These are phyloP conservation scores for Laothoe populi DNA, from an alignment of 2,888 invertebrate species.

Conservation along the genomic window DNA sequence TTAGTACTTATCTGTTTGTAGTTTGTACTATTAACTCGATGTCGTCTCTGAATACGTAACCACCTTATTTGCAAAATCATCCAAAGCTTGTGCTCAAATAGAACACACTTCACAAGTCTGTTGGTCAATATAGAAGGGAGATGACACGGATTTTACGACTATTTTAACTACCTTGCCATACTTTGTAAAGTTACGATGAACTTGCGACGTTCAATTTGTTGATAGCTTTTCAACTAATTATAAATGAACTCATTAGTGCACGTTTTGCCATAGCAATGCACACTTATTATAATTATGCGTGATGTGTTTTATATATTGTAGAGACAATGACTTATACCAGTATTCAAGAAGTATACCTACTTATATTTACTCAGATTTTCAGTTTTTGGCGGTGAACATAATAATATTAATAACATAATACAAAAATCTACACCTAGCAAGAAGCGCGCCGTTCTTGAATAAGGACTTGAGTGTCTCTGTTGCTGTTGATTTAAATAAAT, in stretches of 20 bases:
- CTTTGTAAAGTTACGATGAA: slow-evolving; percentile 6
- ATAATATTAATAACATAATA: no score
- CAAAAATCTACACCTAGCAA: no score
- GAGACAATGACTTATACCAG: no score
- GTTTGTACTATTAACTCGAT: background rate
- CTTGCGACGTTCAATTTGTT: slow-evolving; percentile 7
- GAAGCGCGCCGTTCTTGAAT: no score
- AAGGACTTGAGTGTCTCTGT: no score
- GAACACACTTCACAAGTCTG: background rate
- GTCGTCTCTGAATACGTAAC: background rate
- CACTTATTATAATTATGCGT: no score
- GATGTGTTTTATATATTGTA: no score
- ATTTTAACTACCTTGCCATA: slow-evolving; percentile 15
- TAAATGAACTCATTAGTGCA: background rate
- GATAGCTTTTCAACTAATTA: slow-evolving; percentile 10
- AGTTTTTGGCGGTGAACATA: no score
- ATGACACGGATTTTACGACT: slow-evolving; percentile 15
- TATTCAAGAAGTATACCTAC: no score
- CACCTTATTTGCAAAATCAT: slow-evolving; percentile 6
- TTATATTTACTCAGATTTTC: no score
- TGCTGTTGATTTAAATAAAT: no score
- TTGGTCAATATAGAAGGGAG: slow-evolving; percentile 5
- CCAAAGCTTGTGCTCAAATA: slow-evolving; percentile 16
- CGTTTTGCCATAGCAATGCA: slow-evolving; percentile 1
- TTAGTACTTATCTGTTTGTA: slow-evolving; percentile 1